A percentile compares a stretch with the other conserved stretches of the same genome.
These are phyloP conservation scores for Apotomis turbidana DNA, from an alignment of 2,888 invertebrate species.

Conservation along the genomic window DNA sequence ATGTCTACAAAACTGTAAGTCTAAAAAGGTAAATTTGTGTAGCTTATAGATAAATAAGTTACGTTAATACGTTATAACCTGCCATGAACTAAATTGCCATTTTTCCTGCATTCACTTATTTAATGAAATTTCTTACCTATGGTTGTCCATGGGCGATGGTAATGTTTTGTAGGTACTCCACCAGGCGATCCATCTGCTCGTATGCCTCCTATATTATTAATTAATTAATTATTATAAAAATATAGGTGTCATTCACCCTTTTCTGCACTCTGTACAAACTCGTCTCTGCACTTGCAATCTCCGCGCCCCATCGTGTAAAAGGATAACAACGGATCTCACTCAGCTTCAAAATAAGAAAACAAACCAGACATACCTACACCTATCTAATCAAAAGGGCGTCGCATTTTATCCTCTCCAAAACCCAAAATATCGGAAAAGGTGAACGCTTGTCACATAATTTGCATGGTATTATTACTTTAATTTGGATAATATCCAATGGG, in stretches of 20 bases:
- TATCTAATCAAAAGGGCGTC: slow-evolving; percentile 60
- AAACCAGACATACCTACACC: slow-evolving; percentile 59
- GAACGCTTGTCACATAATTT: slow-evolving; percentile 70
- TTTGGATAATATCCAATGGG: slow-evolving; percentile 23
- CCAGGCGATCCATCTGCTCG: no score
- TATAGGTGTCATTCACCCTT: not conserved
- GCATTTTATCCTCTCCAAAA: slow-evolving; percentile 41
- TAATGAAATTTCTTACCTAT: no score
- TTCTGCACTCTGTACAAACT: slow-evolving; percentile 61
- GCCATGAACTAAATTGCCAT: no score
- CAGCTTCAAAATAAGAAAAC: slow-evolving; percentile 68
- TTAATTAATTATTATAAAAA: no score
- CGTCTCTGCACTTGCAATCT: slow-evolving; percentile 70
- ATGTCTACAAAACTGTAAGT: no score
- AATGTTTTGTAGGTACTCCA: no score
- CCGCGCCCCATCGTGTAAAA: slow-evolving; percentile 67
- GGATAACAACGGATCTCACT: slow-evolving; percentile 66
- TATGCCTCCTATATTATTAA: no score
- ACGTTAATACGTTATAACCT: no score
- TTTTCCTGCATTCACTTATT: no score
- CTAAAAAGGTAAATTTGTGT: no score
- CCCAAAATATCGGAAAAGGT: slow-evolving; percentile 35
- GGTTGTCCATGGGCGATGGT: no score
- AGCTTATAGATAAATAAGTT: no score
- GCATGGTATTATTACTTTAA: slow-evolving; percentile 63